Base-by-base conservation (phyloP, 2,797 vertebrate species). In the Notamacropus eugenii region DNA sequence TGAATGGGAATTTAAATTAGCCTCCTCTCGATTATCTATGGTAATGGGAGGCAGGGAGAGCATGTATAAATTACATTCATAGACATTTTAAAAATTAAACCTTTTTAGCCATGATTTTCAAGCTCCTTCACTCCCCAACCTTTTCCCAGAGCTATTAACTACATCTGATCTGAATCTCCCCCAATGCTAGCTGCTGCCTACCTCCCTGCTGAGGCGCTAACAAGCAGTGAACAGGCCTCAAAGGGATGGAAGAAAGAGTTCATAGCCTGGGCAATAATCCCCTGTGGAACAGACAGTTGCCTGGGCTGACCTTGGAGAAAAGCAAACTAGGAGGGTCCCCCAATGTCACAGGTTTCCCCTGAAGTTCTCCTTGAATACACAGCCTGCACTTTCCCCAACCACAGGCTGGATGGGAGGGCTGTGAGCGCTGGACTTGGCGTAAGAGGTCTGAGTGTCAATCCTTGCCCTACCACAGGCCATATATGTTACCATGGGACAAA, bases 201-300 rank as follows among this genome's bases (percentile, higher is more conserved):
- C 74, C 74, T 87, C 74, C 74, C 74, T 87, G 74, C 74, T 87
- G 74, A 87, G 74, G 74, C 74, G 74, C 74, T 87, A 87, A 87
- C 74, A 87, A 87, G 74, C 74, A 87, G 74, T 50, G 74, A 87
- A 87, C 40, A 87, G 74, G 74, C 40, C 74, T 87, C 74, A 87
- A 50, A 50, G 90, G 28, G 54, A 55, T 91, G 29, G 54, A 91
- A 55, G 55, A 91, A 52, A 50, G 87, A 91, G 54, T 91, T n/a
- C 52, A 91, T n/a, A 91, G 54, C 50, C 50, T 91, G 54, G 90
- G 34, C 54, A 34, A 34, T 91, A 54, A 55, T 91, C 90, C 50
- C 90, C 90, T 91, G 90, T 14, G 34, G 54, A 91, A 91, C 31
- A 14, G 90, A 55, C 28, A 91, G 54, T 91, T 54, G 90, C 22